These are phyloP conservation scores for Dicaeum eximium DNA, from an alignment of 2,113 vertebrate species.

Conservation along the genomic window DNA sequence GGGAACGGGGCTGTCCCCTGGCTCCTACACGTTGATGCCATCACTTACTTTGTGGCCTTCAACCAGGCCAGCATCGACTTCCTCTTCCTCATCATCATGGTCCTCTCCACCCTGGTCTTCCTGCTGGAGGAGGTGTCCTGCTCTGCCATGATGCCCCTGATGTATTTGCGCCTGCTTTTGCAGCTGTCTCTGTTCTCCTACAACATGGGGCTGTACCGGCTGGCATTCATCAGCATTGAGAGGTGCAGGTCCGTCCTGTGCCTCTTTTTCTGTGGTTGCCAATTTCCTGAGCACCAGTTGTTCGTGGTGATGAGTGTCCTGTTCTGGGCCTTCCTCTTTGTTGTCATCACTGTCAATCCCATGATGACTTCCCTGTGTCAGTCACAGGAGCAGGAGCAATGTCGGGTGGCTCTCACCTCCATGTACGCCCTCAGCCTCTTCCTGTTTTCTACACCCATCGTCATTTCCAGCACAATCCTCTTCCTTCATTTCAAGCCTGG, in stretches of 20 bases:
- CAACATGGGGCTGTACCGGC: background rate
- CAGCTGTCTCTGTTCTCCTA: background rate
- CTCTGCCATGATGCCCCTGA: rapidly evolving
- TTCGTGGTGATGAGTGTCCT: background rate
- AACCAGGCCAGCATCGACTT: background rate
- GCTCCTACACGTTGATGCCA: background rate
- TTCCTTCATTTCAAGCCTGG: conserved; percentile 24
- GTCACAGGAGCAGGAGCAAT: rapidly evolving
- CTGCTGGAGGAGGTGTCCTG: background rate
- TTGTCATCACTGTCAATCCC: background rate
- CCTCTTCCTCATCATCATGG: background rate
- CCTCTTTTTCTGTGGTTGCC: background rate
- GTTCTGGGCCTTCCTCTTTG: conserved; percentile 42
- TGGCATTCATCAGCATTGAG: background rate
- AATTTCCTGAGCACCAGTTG: background rate
- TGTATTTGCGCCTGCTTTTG: background rate
- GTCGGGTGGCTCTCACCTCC: background rate
- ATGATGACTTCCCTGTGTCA: conserved; percentile 48
- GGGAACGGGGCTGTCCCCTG: conserved; percentile 6
- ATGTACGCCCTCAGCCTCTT: background rate
- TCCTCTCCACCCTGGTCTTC: background rate
- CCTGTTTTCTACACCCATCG: conserved; percentile 43
- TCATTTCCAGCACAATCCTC: background rate
- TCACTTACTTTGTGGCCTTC: no score
- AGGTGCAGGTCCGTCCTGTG: background rate